Evolutionary conservation across 2,888 invertebrate species (phyloP).

Genomic region (Halictus quadricinctus): DNA sequence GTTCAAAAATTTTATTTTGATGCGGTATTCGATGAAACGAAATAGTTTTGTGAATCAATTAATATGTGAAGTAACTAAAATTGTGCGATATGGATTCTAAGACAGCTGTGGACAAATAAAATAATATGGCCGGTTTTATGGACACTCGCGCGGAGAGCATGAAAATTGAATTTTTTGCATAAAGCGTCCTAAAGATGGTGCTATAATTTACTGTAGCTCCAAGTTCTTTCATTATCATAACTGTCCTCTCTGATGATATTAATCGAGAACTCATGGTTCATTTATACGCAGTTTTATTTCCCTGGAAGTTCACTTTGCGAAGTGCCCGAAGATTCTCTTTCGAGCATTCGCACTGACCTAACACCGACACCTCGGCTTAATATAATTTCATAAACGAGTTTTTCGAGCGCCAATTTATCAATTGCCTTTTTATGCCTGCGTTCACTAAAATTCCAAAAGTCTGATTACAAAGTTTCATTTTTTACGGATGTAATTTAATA

Average conservation of each 20-base stretch:
- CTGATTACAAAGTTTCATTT: background rate
- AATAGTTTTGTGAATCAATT: too few relatives aligned
- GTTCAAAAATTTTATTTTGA: background rate
- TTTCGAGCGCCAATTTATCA: background rate
- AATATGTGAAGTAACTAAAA: background rate
- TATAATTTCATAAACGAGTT: background rate
- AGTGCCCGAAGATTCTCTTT: background rate
- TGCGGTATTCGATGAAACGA: too few relatives aligned
- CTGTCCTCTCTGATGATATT: background rate
- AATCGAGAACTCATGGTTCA: background rate
- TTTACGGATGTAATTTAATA: background rate
- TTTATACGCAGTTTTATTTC: background rate
- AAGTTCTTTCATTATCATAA: slow-evolving; percentile 13
- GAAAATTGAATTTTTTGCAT: background rate
- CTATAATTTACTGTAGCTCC: background rate
- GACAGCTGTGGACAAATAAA: too few relatives aligned
- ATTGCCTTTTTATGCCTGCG: background rate
- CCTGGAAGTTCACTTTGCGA: background rate
- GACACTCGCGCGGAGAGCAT: background rate
- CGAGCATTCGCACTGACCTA: background rate
- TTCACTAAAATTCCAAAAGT: too few relatives aligned
- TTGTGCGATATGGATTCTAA: too few relatives aligned
- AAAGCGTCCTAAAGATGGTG: background rate
- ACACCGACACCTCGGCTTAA: background rate
- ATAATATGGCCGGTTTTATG: background rate